Evolutionary conservation across 2,797 vertebrate species (phyloP).

Genomic region (Cephalopachus bancanus): DNA sequence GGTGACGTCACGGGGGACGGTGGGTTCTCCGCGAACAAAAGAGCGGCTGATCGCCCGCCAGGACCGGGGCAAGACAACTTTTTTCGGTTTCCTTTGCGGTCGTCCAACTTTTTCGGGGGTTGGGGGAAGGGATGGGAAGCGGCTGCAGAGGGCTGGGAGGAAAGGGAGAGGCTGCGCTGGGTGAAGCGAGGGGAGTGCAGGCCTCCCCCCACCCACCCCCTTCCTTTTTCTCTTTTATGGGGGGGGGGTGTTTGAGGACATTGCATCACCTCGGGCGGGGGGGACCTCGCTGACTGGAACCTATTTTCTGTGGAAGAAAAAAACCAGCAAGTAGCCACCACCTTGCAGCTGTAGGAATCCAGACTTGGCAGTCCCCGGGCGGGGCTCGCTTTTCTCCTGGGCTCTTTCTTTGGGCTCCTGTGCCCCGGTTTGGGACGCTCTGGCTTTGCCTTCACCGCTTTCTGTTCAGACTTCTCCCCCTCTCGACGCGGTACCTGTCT

Average conservation of each 20-base stretch:
- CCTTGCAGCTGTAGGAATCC: constrained; percentile 69
- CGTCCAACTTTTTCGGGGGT: constrained; percentile 75
- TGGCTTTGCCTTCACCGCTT: background rate
- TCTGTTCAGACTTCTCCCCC: background rate
- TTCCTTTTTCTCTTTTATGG: background rate
- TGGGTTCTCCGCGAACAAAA: constrained; percentile 83
- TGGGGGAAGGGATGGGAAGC: constrained; percentile 65
- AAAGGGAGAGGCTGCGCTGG: constrained; percentile 21
- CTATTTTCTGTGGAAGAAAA: constrained; percentile 26
- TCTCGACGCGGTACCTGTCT: background rate
- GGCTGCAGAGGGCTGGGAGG: background rate
- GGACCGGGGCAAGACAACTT: constrained; percentile 55
- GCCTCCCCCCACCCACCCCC: background rate
- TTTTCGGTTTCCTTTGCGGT: constrained; percentile 80
- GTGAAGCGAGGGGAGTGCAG: background rate
- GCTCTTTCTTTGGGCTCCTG: background rate
- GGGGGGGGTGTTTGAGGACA: constrained; percentile 47
- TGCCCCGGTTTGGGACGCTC: background rate
- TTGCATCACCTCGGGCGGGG: constrained; percentile 64
- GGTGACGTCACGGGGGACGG: constrained; percentile 82
- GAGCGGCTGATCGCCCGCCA: constrained; percentile 80
- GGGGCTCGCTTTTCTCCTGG: background rate
- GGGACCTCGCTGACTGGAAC: constrained; percentile 1
- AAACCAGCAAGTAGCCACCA: constrained; percentile 65
- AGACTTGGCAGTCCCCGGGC: constrained; percentile 55